A percentile compares a stretch with the other conserved stretches of the same genome.
Conservation (phyloP, 2,888 invertebrate species). For the Sphaeridia pumilis region DNA sequence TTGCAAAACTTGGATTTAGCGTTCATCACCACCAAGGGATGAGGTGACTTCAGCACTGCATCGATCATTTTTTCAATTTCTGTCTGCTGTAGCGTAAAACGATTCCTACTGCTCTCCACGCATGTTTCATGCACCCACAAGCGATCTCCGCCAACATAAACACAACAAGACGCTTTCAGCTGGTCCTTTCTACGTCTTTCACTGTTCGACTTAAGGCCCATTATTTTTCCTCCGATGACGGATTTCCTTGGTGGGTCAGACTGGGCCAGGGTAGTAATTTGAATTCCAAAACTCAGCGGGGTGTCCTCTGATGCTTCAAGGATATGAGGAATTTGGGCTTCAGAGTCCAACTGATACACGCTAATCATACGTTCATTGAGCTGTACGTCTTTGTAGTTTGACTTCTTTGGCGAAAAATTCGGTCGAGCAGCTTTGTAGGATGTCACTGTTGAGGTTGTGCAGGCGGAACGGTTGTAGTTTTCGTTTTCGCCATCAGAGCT, state of each 20-base stretch:
- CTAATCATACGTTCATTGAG: too few relatives aligned
- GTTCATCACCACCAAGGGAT: constrained; percentile 42
- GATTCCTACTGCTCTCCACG: not conserved
- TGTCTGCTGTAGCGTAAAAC: not conserved
- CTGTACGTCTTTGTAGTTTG: too few relatives aligned
- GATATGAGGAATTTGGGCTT: too few relatives aligned
- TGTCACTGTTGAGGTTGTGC: too few relatives aligned
- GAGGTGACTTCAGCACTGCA: not conserved
- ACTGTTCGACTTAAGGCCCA: constrained; percentile 6
- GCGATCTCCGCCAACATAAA: constrained; percentile 20
- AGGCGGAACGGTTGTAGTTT: too few relatives aligned
- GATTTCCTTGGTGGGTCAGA: not conserved
- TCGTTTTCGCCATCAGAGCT: too few relatives aligned
- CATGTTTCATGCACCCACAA: constrained; percentile 3
- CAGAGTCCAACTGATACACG: too few relatives aligned
- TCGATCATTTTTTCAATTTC: not conserved
- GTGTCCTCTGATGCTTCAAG: not conserved
- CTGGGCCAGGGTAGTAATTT: constrained; percentile 5
- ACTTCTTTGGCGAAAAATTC: too few relatives aligned
- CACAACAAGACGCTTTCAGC: constrained; percentile 14
- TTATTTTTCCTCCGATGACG: constrained; percentile 23
- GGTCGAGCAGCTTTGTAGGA: too few relatives aligned
- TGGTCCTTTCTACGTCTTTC: not conserved
- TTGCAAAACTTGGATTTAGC: constrained; percentile 50
- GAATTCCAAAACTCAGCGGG: constrained; percentile 21